Evolutionary conservation across 2,888 invertebrate genomes (phyloP), one percentile per base, ranked within the genome.

Genomic region (Amphiduros pacificus): DNA sequence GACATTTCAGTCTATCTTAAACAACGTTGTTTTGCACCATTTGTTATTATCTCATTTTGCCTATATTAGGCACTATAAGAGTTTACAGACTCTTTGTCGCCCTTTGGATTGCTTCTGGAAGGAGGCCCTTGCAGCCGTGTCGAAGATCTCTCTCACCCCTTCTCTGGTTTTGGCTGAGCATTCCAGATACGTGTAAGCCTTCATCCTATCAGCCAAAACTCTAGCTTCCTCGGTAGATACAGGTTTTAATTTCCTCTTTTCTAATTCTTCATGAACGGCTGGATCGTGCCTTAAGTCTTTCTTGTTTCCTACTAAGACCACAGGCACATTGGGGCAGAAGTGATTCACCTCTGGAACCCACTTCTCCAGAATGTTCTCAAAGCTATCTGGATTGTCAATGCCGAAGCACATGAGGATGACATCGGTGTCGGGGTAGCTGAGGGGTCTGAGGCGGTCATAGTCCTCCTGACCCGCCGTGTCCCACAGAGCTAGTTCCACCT

Each of bases 401-500:
- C 63, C 61, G 55, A 69, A 70, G 53, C 65, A 67, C 60, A 69
- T 62, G 0, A 70, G 56, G 26, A 69, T 57, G 36, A 70, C 70
- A 50, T 70, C 70, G 6, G 70, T 70, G 49, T 67, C 67, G 11
- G 70, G 69, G 54, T 70, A 70, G 17, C 69, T 69, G 26, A 70
- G 55, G 11, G 70, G 70, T 24, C 70, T 60, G 41, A 70, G 54
- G 11, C 69, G 60, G 55, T 70, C 70, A 61, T 70, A 70, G 54
- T 70, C 69, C 55, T 70, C 70, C 59, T 70, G 70, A 1, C 70
- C 70, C 11, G 70, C 70, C 20, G 70, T 70, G 52, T 70, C 70
- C 69, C 69, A 70, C 28, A 94, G 85, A 73, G 93, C 93, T 76
- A 94, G 85, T 84, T 94, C 93, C 76, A 94, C 80, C 76, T 52